Percentiles rank a stretch among this genome's conserved stretches.
phyloP scores from a whole-genome alignment of 2,797 vertebrate species.

The Gephyroberyx darwinii region DNA sequence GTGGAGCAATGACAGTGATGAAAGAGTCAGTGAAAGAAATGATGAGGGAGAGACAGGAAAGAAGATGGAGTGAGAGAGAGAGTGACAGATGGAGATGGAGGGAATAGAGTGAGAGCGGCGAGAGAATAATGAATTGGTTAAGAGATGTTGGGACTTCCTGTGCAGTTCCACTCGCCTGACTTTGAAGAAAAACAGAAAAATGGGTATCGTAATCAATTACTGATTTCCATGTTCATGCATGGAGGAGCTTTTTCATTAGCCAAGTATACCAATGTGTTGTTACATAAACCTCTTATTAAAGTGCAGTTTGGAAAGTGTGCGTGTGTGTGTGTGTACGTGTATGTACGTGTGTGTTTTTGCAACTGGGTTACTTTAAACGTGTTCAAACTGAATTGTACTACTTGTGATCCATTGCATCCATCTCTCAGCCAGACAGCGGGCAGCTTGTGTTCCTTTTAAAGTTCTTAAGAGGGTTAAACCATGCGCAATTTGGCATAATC shows the following conservation, averaged over 20 bases:
- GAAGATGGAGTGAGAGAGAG: neutral
- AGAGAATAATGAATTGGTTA: constrained; percentile 2
- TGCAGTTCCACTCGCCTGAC: constrained; percentile 26
- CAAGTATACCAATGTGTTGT: constrained; percentile 61
- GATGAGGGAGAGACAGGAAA: neutral
- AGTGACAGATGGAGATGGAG: no score
- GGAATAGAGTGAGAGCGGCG: no score
- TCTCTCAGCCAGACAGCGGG: neutral
- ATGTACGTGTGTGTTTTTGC: constrained; percentile 6
- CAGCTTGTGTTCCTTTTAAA: neutral
- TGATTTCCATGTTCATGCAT: constrained; percentile 51
- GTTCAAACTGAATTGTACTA: neutral
- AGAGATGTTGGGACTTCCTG: neutral
- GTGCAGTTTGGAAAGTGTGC: constrained; percentile 12
- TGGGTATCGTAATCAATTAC: constrained; percentile 42
- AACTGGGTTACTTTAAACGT: constrained; percentile 18
- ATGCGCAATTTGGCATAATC: neutral
- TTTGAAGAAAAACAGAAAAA: constrained; percentile 37
- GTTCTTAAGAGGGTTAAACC: neutral
- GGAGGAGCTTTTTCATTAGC: constrained; percentile 48
- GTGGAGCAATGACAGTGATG: neutral
- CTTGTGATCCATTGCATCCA: neutral
- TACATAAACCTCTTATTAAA: constrained; percentile 46
- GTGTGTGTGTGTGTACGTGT: neutral
- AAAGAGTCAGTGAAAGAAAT: neutral